Evolutionary conservation across 2,113 vertebrate genomes (phyloP).

Genomic region (Xenopus borealis): DNA sequence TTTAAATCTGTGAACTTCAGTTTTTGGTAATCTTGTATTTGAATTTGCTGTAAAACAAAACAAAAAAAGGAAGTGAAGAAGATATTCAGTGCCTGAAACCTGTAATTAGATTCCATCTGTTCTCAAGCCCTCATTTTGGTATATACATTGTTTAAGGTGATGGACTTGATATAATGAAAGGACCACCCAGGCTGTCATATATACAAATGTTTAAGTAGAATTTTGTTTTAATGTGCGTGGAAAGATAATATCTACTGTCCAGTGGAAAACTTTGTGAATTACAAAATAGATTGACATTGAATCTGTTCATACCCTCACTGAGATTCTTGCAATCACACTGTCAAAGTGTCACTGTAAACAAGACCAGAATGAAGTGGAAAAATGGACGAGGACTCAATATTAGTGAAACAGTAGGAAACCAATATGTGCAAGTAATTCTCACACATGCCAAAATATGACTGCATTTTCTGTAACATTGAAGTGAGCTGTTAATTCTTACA

Average conservation of each 20-base stretch:
- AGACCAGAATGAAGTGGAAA: too few species aligned
- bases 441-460: slow-evolving; percentile 31
- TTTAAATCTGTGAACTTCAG: neutral
- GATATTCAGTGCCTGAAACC: too few species aligned
- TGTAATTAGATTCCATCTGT: too few species aligned
- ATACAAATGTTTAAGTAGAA: too few species aligned
- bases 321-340: slow-evolving; percentile 15
- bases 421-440: slow-evolving; percentile 3
- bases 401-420: slow-evolving; percentile 13
- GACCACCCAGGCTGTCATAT: too few species aligned
- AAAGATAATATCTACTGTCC: slow-evolving; percentile 38
- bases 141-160: too few species aligned
- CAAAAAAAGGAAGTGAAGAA: neutral
- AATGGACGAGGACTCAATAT: neutral
- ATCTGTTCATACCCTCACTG: slow-evolving; percentile 19
- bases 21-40: neutral
- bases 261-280: slow-evolving; percentile 31
- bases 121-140: too few species aligned
- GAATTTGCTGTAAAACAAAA: neutral
- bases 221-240: neutral
- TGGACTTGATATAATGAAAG: too few species aligned
- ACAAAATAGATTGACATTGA: slow-evolving; percentile 34
- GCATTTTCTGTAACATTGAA: slow-evolving; percentile 19
- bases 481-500: neutral
- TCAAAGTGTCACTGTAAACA: slow-evolving; percentile 26